phyloP scores from a whole-genome alignment of 2,113 vertebrate species.

The Nyctereutes procyonoides region DNA sequence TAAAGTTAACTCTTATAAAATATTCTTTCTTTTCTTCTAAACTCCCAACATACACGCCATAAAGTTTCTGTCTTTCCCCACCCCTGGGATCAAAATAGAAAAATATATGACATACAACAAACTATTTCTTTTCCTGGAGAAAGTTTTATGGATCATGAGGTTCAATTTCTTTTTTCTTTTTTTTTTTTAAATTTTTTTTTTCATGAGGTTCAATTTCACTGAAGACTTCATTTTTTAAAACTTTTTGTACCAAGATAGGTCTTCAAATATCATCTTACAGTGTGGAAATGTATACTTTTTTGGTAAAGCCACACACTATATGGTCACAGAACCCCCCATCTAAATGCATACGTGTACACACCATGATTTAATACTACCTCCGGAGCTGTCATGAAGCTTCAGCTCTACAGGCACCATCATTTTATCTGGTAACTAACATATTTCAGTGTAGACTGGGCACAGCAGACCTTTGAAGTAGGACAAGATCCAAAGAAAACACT shows the following conservation, averaged over 20 bases:
- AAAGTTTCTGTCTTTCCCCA: neutral
- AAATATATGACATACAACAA: constrained; percentile 16
- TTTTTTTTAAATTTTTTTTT: too few relatives aligned
- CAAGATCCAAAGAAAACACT: constrained; percentile 54
- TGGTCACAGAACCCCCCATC: neutral
- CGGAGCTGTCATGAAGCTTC: neutral
- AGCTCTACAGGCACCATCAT: neutral
- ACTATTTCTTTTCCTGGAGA: neutral
- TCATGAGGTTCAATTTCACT: neutral
- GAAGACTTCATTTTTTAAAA: constrained; percentile 1
- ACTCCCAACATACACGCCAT: neutral
- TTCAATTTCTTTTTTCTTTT: neutral
- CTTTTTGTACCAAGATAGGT: neutral
- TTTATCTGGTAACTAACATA: constrained; percentile 10
- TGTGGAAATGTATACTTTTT: neutral
- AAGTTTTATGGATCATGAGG: neutral
- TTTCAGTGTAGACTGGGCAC: neutral
- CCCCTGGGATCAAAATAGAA: neutral
- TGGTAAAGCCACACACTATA: neutral
- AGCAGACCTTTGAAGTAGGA: constrained; percentile 7
- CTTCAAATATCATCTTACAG: neutral
- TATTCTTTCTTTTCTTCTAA: neutral
- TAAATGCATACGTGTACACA: rapidly evolving
- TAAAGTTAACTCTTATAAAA: neutral
- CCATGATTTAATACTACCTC: neutral